A percentile compares a stretch with the other conserved stretches of the same genome.
Conservation (phyloP, 2,888 invertebrate species). For the Noctua janthina region DNA sequence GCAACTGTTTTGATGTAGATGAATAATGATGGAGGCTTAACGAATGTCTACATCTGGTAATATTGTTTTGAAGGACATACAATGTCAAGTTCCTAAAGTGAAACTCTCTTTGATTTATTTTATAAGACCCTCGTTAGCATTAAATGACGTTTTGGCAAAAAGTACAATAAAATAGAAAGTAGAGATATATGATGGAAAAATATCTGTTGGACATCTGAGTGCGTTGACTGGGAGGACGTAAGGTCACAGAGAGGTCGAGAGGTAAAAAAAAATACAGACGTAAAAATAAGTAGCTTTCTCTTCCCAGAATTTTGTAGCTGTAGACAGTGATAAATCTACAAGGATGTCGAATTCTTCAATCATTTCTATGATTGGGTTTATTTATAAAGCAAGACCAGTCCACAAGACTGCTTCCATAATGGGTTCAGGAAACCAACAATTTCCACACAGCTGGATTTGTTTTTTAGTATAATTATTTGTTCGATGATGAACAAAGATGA, state of each 20-base stretch:
- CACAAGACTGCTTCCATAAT: neutral
- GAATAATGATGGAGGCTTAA: slow-evolving; percentile 3
- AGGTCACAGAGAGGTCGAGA: slow-evolving; percentile 44
- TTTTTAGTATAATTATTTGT: neutral
- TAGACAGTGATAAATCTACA: neutral
- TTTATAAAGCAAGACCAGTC: neutral
- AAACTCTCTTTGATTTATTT: slow-evolving; percentile 50
- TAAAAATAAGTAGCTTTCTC: slow-evolving; percentile 12
- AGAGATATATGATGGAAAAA: slow-evolving; percentile 53
- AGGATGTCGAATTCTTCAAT: neutral
- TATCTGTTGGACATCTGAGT: slow-evolving; percentile 39
- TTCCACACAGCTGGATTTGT: too few species aligned
- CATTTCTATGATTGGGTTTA: neutral
- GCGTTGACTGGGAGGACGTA: slow-evolving; percentile 40
- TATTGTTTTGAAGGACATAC: slow-evolving; percentile 42
- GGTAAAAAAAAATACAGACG: slow-evolving; percentile 8
- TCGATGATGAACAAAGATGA: neutral
- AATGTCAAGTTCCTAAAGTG: slow-evolving; percentile 36
- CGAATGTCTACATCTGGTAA: slow-evolving; percentile 7
- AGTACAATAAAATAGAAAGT: slow-evolving; percentile 50
- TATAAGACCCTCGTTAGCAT: slow-evolving; percentile 57
- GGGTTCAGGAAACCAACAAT: neutral
- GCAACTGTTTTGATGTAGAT: slow-evolving; percentile 24
- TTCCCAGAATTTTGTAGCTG: neutral
- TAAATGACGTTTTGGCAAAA: slow-evolving; percentile 57